These are phyloP conservation scores for Elmis aenea DNA, from an alignment of 2,888 invertebrate species.

Conservation along the genomic window DNA sequence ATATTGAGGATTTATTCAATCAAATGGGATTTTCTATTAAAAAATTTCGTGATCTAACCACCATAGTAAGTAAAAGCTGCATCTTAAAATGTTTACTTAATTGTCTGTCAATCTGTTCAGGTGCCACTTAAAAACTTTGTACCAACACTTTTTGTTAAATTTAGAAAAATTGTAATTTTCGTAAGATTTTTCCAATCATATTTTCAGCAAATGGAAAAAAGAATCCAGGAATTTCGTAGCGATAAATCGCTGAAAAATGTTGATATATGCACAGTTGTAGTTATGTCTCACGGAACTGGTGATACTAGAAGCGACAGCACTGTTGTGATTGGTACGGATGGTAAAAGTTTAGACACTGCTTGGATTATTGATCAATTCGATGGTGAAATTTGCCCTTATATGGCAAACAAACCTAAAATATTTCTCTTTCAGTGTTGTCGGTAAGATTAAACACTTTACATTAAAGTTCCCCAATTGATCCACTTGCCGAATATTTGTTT, in stretches of 20 bases:
- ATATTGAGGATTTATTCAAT: slow-evolving; percentile 55
- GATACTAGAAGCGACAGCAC: slow-evolving; percentile 48
- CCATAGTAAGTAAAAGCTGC: slow-evolving; percentile 44
- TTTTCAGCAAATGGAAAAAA: slow-evolving; percentile 40
- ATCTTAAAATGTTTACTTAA: not conserved
- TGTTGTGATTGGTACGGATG: slow-evolving; percentile 58
- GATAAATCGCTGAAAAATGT: slow-evolving; percentile 44
- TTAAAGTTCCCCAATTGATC: too few species aligned
- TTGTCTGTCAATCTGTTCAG: not conserved
- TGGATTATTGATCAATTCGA: slow-evolving; percentile 58
- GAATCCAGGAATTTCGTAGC: slow-evolving; percentile 43
- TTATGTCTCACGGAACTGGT: slow-evolving; percentile 63
- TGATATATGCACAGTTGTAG: slow-evolving; percentile 61
- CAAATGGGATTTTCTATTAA: slow-evolving; percentile 55
- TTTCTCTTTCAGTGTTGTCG: slow-evolving; percentile 70
- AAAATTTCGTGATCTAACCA: slow-evolving; percentile 46
- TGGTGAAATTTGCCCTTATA: slow-evolving; percentile 49
- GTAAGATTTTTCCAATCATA: not conserved
- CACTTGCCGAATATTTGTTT: too few species aligned
- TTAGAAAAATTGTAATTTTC: not conserved
- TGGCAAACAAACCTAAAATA: slow-evolving; percentile 63
- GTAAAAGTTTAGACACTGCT: slow-evolving; percentile 48
- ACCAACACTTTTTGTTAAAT: not conserved
- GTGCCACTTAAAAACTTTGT: not conserved
- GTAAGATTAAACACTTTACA: slow-evolving; percentile 41